Evolutionary conservation across 1,140 invertebrate genomes (phyloP).

Genomic region (Tetramorium simillimum): DNA sequence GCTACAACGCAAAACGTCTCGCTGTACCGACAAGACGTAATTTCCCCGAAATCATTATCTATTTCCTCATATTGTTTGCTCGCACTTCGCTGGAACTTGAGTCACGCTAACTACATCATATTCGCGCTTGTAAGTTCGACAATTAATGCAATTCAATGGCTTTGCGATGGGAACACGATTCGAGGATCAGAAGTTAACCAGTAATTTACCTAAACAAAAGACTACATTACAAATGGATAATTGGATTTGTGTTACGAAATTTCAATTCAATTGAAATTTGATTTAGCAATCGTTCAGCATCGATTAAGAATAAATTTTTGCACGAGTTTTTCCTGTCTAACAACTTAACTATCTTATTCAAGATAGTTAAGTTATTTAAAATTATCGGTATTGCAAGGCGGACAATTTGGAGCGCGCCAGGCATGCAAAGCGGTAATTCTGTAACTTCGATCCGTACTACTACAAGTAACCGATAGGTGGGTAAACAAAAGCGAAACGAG

Average conservation of each 20-base stretch:
- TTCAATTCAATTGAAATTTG: background rate
- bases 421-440: background rate
- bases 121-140: background rate
- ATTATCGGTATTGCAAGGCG: background rate
- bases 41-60: constrained; percentile 6
- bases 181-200: background rate
- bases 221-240: background rate
- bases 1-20: background rate
- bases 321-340: background rate
- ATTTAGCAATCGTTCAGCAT: background rate
- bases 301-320: background rate
- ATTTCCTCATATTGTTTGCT: background rate
- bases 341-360: background rate
- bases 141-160: background rate
- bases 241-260: background rate
- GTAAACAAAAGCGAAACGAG: constrained; percentile 67
- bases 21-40: background rate
- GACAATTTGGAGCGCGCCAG: background rate
- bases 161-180: background rate
- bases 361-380: background rate
- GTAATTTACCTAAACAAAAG: background rate
- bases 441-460: background rate
- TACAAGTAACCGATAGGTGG: background rate
- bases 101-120: background rate
- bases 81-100: background rate